A percentile compares a stretch with the other conserved stretches of the same genome.
phyloP scores from a whole-genome alignment of 2,113 vertebrate genomes.

The Callopanchax toddi region DNA sequence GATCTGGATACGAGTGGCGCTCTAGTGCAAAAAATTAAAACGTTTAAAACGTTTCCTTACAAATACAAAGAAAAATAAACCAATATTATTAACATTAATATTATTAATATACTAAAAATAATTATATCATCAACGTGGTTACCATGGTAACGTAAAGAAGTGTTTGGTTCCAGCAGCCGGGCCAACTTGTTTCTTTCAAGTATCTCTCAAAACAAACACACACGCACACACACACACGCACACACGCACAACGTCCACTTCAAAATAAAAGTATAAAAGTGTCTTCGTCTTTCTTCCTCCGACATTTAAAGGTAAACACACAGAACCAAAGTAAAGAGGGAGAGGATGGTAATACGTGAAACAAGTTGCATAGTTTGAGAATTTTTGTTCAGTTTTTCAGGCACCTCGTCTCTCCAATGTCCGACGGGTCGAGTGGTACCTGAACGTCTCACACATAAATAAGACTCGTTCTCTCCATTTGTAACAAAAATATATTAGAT shows the following conservation, averaged over 20 bases:
- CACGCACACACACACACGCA: conserved; percentile 26
- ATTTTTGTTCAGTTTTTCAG: conserved; percentile 75
- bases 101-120: conserved; percentile 64
- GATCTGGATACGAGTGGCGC: conserved; percentile 88
- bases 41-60: conserved; percentile 78
- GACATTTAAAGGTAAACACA: conserved; percentile 85
- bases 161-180: conserved; percentile 97
- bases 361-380: conserved; percentile 99
- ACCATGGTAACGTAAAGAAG: conserved; percentile 85
- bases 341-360: conserved; percentile 83
- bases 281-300: conserved; percentile 82
- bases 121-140: conserved; percentile 69
- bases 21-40: conserved; percentile 97
- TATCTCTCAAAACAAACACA: conserved; percentile 86
- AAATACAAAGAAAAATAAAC: conserved; percentile 31
- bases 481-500: conserved; percentile 87
- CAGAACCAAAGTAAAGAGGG: conserved; percentile 55
- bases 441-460: conserved; percentile 75
- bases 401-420: conserved; percentile 85
- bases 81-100: conserved; percentile 58
- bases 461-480: conserved; percentile 69
- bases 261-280: conserved; percentile 78
- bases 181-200: conserved; percentile 99
- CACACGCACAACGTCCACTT: conserved; percentile 71
- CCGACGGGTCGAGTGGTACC: conserved; percentile 59